These are phyloP conservation scores for Drosophila nigromelanica DNA, from an alignment of 1,140 invertebrate species.

Conservation along the genomic window DNA sequence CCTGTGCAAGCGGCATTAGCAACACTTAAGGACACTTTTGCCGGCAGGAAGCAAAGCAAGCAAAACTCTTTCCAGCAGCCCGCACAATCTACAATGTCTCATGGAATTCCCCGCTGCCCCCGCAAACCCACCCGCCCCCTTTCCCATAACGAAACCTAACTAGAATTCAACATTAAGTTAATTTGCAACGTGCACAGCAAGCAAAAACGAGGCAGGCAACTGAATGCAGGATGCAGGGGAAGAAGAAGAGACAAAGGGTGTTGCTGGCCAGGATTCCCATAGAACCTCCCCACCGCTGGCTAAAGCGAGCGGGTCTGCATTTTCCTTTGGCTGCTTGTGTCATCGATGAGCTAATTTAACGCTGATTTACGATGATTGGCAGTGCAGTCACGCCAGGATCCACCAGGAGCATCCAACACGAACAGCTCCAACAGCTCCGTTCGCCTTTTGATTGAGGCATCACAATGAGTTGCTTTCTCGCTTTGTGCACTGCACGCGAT, in stretches of 20 bases:
- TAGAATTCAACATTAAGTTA: constrained; percentile 72
- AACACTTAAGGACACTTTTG: constrained; percentile 80
- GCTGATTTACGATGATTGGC: constrained; percentile 70
- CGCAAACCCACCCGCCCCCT: not conserved
- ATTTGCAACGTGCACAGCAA: constrained; percentile 74
- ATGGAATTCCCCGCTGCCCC: not conserved
- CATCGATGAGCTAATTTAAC: constrained; percentile 73
- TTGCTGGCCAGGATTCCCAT: not conserved
- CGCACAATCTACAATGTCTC: not conserved
- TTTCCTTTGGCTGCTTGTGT: constrained; percentile 9
- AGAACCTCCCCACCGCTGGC: not conserved
- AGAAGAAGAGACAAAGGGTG: no score
- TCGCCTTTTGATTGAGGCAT: constrained; percentile 64
- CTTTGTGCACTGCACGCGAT: constrained; percentile 30
- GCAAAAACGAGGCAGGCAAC: constrained; percentile 26
- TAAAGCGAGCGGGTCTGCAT: constrained; percentile 37
- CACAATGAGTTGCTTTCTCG: constrained; percentile 47
- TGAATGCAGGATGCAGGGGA: not conserved
- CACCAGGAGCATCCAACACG: no score
- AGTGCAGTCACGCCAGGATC: constrained; percentile 63
- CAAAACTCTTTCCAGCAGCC: constrained; percentile 60
- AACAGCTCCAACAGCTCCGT: not conserved
- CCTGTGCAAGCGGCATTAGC: constrained; percentile 69
- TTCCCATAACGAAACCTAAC: constrained; percentile 2
- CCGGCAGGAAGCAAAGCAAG: constrained; percentile 71